A percentile compares a stretch with the other conserved stretches of the same genome.
Conservation (phyloP, 2,888 invertebrate genomes). For the Lasioglossum villosulum region DNA sequence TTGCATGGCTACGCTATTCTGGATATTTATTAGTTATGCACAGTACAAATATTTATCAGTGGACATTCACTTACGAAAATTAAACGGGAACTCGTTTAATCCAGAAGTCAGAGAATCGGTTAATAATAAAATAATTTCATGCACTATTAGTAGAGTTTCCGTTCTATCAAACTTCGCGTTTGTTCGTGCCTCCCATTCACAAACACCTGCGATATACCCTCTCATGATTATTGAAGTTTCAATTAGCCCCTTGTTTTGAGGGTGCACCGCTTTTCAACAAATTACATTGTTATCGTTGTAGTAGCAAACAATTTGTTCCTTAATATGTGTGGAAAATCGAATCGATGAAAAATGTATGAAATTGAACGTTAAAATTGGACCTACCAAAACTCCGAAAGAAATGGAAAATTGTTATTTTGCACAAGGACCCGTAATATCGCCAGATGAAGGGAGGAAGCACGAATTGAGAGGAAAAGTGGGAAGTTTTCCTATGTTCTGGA, state of each 20-base stretch:
- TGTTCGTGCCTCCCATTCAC: neutral
- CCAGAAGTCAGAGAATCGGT: neutral
- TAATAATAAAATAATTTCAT: conserved; percentile 2
- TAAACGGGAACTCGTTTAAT: neutral
- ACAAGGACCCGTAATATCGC: too few species aligned
- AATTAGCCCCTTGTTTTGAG: neutral
- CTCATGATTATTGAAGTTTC: conserved; percentile 8
- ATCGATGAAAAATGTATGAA: neutral
- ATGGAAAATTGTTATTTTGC: neutral
- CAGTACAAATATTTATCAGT: neutral
- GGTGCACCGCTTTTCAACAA: neutral
- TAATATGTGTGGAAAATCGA: neutral
- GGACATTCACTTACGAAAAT: neutral
- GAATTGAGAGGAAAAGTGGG: too few species aligned
- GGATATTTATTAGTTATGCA: neutral
- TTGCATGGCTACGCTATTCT: neutral
- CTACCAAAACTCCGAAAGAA: too few species aligned
- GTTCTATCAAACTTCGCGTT: neutral
- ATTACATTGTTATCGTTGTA: neutral
- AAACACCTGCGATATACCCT: neutral
- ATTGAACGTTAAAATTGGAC: too few species aligned
- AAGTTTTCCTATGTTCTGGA: too few species aligned
- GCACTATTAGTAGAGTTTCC: neutral
- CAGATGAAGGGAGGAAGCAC: too few species aligned
- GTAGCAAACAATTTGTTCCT: neutral